phyloP scores from a whole-genome alignment of 2,888 invertebrate species.

The Elysia crispata region DNA sequence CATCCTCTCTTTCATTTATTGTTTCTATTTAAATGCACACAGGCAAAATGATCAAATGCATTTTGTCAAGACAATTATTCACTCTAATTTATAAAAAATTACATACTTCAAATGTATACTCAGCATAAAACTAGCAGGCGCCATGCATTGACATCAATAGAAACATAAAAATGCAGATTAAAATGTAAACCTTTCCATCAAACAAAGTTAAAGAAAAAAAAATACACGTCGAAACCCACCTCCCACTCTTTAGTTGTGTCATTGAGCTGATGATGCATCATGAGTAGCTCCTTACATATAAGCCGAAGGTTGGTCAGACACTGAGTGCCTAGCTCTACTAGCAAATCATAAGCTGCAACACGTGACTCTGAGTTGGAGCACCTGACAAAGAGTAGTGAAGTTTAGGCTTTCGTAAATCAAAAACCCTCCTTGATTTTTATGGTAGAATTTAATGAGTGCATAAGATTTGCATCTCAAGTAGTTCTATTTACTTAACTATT shows the following conservation, averaged over 20 bases:
- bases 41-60: too few species aligned
- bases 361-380: conserved; percentile 76
- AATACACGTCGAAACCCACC: conserved; percentile 60
- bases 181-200: too few species aligned
- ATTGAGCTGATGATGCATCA: conserved; percentile 77
- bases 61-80: too few species aligned
- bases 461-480: neutral
- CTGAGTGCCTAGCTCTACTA: conserved; percentile 76
- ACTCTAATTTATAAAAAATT: too few species aligned
- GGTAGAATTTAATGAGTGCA: neutral
- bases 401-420: neutral
- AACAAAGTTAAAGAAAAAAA: too few species aligned
- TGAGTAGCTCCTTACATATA: conserved; percentile 75
- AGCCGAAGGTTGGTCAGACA: conserved; percentile 73
- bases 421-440: neutral
- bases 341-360: conserved; percentile 77
- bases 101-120: too few species aligned
- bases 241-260: conserved; percentile 79
- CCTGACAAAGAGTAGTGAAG: conserved; percentile 57
- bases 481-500: too few species aligned
- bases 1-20: too few species aligned
- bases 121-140: too few species aligned
- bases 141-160: too few species aligned
- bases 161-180: too few species aligned
- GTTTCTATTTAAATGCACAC: too few species aligned